Base-by-base conservation (phyloP, 2,113 vertebrate species). In the Oenanthe melanoleuca region DNA sequence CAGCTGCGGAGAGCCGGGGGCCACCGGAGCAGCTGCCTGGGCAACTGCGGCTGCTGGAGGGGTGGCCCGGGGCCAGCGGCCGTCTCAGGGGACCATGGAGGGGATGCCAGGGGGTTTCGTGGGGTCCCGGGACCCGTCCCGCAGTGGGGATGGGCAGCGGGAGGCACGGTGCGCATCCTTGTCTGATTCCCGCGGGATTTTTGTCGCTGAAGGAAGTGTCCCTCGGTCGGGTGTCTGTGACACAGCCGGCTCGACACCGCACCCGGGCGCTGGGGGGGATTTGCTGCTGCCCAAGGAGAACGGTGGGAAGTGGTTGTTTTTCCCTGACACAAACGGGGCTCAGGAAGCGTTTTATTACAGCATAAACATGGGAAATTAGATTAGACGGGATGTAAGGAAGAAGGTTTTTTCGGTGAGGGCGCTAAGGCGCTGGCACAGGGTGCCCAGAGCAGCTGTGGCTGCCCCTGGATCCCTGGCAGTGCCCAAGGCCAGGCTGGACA, bases 261-360 rank as follows among this genome's bases (percentile, higher is more conserved):
- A 12, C 15, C 44, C 34, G 6, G 56, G 29, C 2, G 40, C 40
- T 40, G 38, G 8, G 12, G 38, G 38, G 38, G 11, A 9, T 16
- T 29, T 22, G 25, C 4, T 2, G 14, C 56, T 11, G 4, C 56
- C 12, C n/a, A 1, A 6, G 21, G 65, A 13, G 57, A 19, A 2
- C 13, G 23, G 60, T n/a, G 50, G 65, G 70, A 50, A 40, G 16
- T 0, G 2, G 11, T 8, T 6, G 9, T 16, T 44, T 44, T 44
- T 44, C 40, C 40, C 25, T 24, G 22, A 4, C 57, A 17, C 14
- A 28, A 73, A 52, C 0, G 1, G 49, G n/a, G 17, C 52, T 18
- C 7, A 1, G 84, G 40, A 65, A 42, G 34, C 0, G 0, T 47
- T 65, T 89, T 0, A 0, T 56, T 65, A 8, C 1, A 6, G 50